Evolutionary conservation across 2,888 invertebrate species (phyloP), one percentile per base, ranked within the genome.

Genomic region (Drosophila merina): DNA sequence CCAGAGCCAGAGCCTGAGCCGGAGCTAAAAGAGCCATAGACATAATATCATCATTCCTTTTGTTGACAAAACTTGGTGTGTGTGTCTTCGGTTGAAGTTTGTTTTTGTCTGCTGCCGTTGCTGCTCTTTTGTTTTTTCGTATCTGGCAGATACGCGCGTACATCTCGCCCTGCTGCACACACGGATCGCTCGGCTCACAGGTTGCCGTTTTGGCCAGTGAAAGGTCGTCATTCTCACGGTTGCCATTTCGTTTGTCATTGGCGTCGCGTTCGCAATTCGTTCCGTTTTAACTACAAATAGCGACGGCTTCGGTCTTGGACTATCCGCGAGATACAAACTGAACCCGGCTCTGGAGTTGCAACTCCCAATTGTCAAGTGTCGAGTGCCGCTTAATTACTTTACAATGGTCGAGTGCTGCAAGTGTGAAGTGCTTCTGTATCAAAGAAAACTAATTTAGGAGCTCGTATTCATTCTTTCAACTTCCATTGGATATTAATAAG

Each of bases 121-220:
- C 69, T 66, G 64, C 55, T 73, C 66, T 70, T 70, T 54, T 64
- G 67, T 64, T 54, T 60, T 60, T 55, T 52, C 80, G 69, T 77
- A 75, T 88, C 88, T 75, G 81, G 49, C 86, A 88, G 87, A 86
- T 88, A 81, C 85, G 55, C 72, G 88, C 77, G 78, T 85, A 81
- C 80, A 83, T 87, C 86, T 87, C 82, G 88, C 82, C 87, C 68
- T 48, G 68, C 66, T 64, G 66, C 56, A 67, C 66, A 45, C 42
- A 36, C 60, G 51, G 30, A 31, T 28, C 59, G 59, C 59, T 60
- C 48, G 64, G 87, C 75, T 78, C 82, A 84, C 82, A 82, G 82
- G 82, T 82, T 88, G 84, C 77, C 79, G 44, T 33, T 55, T 14
- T n/a, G 40, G 25, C 69, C 74, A 75, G 83, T 64, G 84, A 82